phyloP scores from a whole-genome alignment of 53 echinoderm and acorn worm genomes.

The Pentamera pediparva region DNA sequence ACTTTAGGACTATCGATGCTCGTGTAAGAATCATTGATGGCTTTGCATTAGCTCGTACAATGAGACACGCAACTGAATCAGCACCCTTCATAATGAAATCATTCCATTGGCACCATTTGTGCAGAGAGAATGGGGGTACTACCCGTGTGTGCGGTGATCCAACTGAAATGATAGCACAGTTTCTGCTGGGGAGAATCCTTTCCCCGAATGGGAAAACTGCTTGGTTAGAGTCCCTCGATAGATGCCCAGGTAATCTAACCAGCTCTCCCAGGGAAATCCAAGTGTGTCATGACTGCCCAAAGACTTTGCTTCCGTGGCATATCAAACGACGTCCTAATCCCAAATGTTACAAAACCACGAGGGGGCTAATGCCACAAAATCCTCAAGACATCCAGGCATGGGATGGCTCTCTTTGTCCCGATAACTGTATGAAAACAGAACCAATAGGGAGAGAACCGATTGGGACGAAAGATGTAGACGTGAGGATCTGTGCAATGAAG shows the following conservation, averaged over 20 bases:
- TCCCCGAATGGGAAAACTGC: conserved; percentile 1
- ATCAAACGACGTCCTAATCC: neutral
- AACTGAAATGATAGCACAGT: conserved; percentile 5
- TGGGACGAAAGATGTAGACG: neutral
- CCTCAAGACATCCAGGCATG: neutral
- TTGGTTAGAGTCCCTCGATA: neutral
- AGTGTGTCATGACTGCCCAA: conserved; percentile 7
- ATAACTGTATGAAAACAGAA: neutral
- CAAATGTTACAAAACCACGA: neutral
- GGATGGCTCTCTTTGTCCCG: neutral
- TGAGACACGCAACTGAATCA: neutral
- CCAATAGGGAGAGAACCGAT: neutral
- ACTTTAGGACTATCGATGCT: neutral
- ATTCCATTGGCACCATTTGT: neutral
- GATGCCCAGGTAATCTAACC: neutral
- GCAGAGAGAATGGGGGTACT: neutral
- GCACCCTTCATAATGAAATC: neutral
- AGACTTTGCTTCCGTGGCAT: neutral
- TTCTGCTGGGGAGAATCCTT: neutral
- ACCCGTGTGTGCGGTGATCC: neutral
- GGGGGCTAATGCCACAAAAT: neutral
- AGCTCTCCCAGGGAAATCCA: neutral
- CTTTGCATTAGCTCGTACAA: neutral
- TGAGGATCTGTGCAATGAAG: neutral
- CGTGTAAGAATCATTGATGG: neutral